Evolutionary conservation across 2,797 vertebrate genomes (phyloP).

Genomic region (Molossus alvarezi): DNA sequence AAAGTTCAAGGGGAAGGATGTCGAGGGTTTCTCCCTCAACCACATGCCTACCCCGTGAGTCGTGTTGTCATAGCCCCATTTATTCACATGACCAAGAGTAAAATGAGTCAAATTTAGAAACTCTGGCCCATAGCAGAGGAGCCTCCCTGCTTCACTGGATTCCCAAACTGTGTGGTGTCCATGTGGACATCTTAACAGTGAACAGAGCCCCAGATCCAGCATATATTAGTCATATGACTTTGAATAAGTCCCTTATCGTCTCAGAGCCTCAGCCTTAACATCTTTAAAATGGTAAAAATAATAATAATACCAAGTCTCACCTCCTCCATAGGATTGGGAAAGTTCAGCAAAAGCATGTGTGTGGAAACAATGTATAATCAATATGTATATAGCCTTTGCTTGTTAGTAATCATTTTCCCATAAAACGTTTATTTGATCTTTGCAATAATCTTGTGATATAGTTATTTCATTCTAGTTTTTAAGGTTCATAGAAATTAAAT

Average conservation of each 20-base stretch:
- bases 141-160: neutral
- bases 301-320: neutral
- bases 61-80: rapidly evolving
- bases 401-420: neutral
- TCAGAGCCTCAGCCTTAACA: neutral
- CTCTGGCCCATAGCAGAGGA: neutral
- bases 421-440: neutral
- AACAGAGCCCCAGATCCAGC: neutral
- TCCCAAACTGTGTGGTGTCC: neutral
- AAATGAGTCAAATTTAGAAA: neutral
- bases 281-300: neutral
- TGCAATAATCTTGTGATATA: neutral
- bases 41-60: rapidly evolving
- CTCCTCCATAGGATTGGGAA: neutral
- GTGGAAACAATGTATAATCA: neutral
- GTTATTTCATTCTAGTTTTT: neutral
- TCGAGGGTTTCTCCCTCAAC: neutral
- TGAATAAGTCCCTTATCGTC: neutral
- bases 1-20: neutral
- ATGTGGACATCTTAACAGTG: neutral
- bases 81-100: neutral
- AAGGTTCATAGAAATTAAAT: neutral
- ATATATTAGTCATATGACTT: neutral
- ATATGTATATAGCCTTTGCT: neutral
- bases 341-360: neutral